phyloP scores from a whole-genome alignment of 2,113 vertebrate species.

The Tetrax tetrax region DNA sequence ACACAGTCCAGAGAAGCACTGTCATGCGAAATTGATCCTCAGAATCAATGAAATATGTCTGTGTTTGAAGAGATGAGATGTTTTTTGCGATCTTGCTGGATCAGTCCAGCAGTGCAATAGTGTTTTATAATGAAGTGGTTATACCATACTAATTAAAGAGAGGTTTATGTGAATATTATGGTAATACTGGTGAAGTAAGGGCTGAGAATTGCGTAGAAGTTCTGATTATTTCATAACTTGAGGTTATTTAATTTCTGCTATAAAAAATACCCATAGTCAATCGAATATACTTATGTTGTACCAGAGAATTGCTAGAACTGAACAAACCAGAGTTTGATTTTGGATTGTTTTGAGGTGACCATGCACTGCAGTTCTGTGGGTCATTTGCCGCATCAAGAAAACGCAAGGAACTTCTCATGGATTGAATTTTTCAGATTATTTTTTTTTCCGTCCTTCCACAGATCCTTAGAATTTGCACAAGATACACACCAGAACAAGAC shows the following conservation, averaged over 20 bases:
- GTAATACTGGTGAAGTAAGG: background rate
- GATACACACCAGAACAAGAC: slow-evolving; percentile 94
- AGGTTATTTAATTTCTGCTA: background rate
- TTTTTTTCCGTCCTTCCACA: slow-evolving; percentile 34
- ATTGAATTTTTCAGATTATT: background rate
- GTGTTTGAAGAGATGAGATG: fast-evolving
- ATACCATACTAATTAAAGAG: background rate
- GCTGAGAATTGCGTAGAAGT: background rate
- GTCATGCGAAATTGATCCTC: background rate
- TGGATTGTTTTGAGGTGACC: fast-evolving
- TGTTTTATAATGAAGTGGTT: fast-evolving
- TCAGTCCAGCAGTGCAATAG: background rate
- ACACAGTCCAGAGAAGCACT: background rate
- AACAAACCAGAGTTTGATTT: background rate
- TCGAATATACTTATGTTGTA: background rate
- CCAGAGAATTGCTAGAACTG: background rate
- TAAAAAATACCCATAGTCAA: background rate
- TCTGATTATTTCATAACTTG: background rate
- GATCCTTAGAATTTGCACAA: slow-evolving; percentile 95
- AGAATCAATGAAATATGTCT: fast-evolving
- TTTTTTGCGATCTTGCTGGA: background rate
- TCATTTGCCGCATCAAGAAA: fast-evolving
- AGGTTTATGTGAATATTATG: fast-evolving
- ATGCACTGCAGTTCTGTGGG: fast-evolving
- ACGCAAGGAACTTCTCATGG: background rate